Evolutionary conservation across 2,113 vertebrate genomes (phyloP).

Genomic region (Proteles cristata): DNA sequence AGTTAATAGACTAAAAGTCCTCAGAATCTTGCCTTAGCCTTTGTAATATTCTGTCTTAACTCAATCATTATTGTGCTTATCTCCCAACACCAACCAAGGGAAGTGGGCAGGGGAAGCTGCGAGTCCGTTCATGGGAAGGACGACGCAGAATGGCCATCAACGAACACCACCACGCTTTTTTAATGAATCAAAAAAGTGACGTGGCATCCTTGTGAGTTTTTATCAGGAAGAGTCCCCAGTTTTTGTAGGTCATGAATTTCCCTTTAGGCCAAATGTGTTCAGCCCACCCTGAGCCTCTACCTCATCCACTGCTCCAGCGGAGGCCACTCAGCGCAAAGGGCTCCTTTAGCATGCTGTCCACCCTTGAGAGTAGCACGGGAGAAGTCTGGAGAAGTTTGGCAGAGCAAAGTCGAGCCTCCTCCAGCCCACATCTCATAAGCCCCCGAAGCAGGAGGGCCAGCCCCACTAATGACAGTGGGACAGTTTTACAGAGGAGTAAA

Average conservation of each 20-base stretch:
- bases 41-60: constrained; percentile 68
- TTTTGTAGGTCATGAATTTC: neutral
- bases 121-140: neutral
- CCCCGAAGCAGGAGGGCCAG: neutral
- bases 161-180: fast-evolving
- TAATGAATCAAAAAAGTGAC: too few species aligned
- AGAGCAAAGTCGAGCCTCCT: fast-evolving
- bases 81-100: constrained; percentile 53
- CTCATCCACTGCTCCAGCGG: neutral
- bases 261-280: neutral
- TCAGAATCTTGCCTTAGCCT: constrained; percentile 79
- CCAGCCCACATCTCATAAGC: fast-evolving
- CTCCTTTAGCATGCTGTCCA: too few species aligned
- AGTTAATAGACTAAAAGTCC: constrained; percentile 79
- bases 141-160: fast-evolving
- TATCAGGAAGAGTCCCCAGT: neutral
- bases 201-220: neutral
- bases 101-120: neutral
- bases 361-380: too few species aligned
- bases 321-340: too few species aligned
- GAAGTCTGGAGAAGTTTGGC: too few species aligned
- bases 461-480: fast-evolving
- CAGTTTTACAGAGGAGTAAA: too few species aligned
- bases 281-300: neutral
- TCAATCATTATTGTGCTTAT: constrained; percentile 55